Percentiles rank a stretch among this genome's conserved stretches.
These are phyloP conservation scores for Lamellibrachia columna DNA, from an alignment of 2,888 invertebrate genomes.

Conservation along the genomic window DNA sequence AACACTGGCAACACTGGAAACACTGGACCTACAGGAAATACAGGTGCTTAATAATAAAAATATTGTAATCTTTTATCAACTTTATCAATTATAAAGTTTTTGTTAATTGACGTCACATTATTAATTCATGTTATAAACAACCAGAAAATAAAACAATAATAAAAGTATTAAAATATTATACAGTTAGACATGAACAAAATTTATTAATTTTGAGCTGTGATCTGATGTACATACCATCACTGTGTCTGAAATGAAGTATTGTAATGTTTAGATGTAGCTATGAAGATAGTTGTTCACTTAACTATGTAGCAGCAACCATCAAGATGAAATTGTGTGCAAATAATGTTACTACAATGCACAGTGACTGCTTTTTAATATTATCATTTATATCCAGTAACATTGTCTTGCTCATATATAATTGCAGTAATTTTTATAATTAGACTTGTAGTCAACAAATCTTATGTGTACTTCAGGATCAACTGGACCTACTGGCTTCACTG, in stretches of 20 bases:
- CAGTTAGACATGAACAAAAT: no score
- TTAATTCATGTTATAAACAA: neutral
- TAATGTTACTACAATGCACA: neutral
- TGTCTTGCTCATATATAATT: neutral
- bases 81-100: neutral
- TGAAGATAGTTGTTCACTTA: neutral
- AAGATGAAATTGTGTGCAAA: neutral
- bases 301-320: neutral
- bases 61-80: neutral
- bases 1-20: constrained; percentile 1
- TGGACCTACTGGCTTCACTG: constrained; percentile 27
- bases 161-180: neutral
- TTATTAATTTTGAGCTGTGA: no score
- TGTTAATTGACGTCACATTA: no score
- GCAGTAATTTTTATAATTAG: neutral
- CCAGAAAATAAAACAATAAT: neutral
- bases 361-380: neutral
- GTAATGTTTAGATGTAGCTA: neutral
- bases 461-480: constrained; percentile 18
- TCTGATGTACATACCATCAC: no score
- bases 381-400: neutral
- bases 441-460: neutral
- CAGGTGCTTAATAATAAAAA: neutral
- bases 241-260: neutral
- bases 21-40: constrained; percentile 19